Conservation (phyloP, 2,113 vertebrate genomes). For the Casuarius casuarius region DNA sequence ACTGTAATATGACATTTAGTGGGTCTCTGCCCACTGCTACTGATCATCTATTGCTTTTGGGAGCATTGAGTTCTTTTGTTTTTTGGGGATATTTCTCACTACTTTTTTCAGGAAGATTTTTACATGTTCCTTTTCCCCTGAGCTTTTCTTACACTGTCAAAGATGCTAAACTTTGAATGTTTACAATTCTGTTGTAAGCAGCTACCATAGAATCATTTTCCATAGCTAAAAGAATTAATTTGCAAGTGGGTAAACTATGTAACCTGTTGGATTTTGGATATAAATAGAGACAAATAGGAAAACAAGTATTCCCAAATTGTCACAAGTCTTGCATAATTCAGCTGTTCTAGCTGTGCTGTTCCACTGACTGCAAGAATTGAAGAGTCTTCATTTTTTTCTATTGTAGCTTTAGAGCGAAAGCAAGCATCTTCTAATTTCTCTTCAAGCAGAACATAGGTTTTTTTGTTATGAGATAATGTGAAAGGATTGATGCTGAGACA, state of each 20-base stretch:
- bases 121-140: not conserved
- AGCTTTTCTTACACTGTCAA: not conserved
- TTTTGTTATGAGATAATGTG: not conserved
- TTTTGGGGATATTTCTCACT: not conserved
- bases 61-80: fast-evolving
- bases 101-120: not conserved
- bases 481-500: not conserved
- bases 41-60: not conserved
- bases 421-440: not conserved
- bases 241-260: not conserved
- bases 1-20: no score
- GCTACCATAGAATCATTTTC: not conserved
- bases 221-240: not conserved
- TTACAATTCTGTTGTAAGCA: not conserved
- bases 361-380: not conserved
- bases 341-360: not conserved
- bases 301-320: not conserved
- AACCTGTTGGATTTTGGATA: not conserved
- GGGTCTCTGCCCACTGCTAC: not conserved
- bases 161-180: not conserved
- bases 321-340: not conserved
- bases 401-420: not conserved
- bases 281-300: not conserved
- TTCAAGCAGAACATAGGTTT: not conserved
- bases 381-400: not conserved